A percentile compares a stretch with the other conserved stretches of the same genome.
Evolutionary conservation across 2,113 vertebrate species (phyloP).

Genomic region (Gadus chalcogrammus): DNA sequence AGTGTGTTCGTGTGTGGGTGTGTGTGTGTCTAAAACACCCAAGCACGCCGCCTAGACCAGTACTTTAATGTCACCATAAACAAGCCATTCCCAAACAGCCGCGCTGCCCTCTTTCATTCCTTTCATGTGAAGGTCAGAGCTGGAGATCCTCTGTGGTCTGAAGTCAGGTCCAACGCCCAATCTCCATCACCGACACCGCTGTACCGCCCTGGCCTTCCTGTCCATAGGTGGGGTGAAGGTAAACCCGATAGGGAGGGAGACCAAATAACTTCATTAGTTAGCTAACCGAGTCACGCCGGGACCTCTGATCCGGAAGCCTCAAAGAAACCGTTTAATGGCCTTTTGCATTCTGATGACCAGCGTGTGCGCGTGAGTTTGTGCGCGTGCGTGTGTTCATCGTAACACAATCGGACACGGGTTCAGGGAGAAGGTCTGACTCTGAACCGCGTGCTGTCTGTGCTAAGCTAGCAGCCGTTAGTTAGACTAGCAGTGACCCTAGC

Average conservation of each 20-base stretch:
- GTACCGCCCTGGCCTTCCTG: background rate
- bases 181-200: too few relatives aligned
- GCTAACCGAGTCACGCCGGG: background rate
- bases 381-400: too few relatives aligned
- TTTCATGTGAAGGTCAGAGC: constrained; percentile 17
- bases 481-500: background rate
- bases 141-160: background rate
- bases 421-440: too few relatives aligned
- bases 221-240: background rate
- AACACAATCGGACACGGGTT: too few relatives aligned
- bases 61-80: background rate
- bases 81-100: background rate
- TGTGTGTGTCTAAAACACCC: background rate
- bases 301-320: background rate
- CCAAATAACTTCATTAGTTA: background rate
- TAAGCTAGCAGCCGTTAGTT: too few relatives aligned
- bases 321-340: background rate
- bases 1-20: too few relatives aligned
- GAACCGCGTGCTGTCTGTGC: too few relatives aligned
- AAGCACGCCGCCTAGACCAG: background rate
- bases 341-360: background rate
- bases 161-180: background rate
- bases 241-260: background rate
- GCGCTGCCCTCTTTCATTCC: background rate
- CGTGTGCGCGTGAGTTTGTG: too few relatives aligned